Base-by-base conservation (phyloP, 2,888 invertebrate species). In the Perdita meconis region DNA sequence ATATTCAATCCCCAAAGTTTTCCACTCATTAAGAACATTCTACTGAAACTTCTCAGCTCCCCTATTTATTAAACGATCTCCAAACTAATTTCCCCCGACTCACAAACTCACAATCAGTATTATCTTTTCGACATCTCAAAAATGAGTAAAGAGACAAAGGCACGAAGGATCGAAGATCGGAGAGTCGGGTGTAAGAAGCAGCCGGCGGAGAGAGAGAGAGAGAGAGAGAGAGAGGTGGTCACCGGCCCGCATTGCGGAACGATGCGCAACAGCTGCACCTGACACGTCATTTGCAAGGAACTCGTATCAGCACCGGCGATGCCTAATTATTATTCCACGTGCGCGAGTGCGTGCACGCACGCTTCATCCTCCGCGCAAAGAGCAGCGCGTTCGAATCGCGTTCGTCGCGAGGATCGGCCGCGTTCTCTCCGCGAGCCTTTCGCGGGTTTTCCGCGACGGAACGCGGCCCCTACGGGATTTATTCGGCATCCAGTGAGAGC, bases 241-340 rank as follows among this genome's bases (percentile, higher is more conserved):
- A 85, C 79, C 83, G 79, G 84, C 89, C 89, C 88, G 89, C 90
- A 90, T 90, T 87, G 88, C 89, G 88, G 85, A 90, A 89, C 88
- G 88, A 84, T 82, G 82, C 83, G 88, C 89, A 88, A 90, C 90
- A 91, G 91, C 90, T 91, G 91, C 90, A 88, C 84, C 86, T 84
- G 87, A 86, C 89, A 85, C 89, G 90, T 90, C 90, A 90, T 89
- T 90, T 87, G 88, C 86, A 84, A 86, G 86, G 89, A 90, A 90
- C 85, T 86, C 89, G 88, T 88, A 90, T 90, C 89, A 87, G 83
- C 88, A 85, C 85, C 81, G 82, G 78, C 84, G 85, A 84, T 73
- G 77, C 69, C 87, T 90, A 89, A 90, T 90, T 89, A 89, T 89
- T 89, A 89, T 90, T 89, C 90, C 85, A 83, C 82, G 85, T 82